A percentile compares a stretch with the other conserved stretches of the same genome.
phyloP scores from a whole-genome alignment of 2,888 invertebrate genomes.

The Tromatobia lineatoria region DNA sequence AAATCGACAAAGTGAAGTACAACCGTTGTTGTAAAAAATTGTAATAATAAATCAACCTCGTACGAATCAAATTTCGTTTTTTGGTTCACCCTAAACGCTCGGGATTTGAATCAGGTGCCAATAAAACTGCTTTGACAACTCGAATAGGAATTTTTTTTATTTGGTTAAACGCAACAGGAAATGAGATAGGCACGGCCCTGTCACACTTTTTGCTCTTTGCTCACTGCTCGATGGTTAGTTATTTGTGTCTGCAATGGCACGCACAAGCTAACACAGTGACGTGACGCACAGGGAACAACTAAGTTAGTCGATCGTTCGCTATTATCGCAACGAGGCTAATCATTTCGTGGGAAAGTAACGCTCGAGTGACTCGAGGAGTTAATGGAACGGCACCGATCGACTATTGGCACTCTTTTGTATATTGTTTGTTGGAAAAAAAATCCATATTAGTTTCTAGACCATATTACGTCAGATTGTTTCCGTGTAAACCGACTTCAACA shows the following conservation, averaged over 20 bases:
- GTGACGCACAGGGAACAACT: slow-evolving; percentile 5
- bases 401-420: slow-evolving; percentile 10
- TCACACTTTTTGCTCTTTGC: slow-evolving; percentile 43
- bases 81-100: not conserved
- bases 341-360: slow-evolving; percentile 68
- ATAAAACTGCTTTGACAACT: slow-evolving; percentile 11
- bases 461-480: slow-evolving; percentile 23
- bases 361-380: slow-evolving; percentile 54
- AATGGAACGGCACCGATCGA: slow-evolving; percentile 59
- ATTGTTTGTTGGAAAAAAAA: slow-evolving; percentile 11
- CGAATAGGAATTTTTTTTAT: slow-evolving; percentile 23
- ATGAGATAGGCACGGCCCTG: slow-evolving; percentile 69
- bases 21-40: no score
- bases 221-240: slow-evolving; percentile 24
- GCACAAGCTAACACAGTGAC: slow-evolving; percentile 18
- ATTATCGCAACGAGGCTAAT: slow-evolving; percentile 61
- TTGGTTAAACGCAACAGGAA: slow-evolving; percentile 60
- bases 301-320: slow-evolving; percentile 46
- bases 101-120: not conserved
- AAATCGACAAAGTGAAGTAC: no score
- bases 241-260: slow-evolving; percentile 22
- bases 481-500: not conserved
- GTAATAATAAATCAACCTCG: no score
- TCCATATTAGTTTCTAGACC: not conserved
- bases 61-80: not conserved